Evolutionary conservation across 2,888 invertebrate species (phyloP), one percentile per base, ranked within the genome.

Genomic region (Hirtodrosophila duncani): DNA sequence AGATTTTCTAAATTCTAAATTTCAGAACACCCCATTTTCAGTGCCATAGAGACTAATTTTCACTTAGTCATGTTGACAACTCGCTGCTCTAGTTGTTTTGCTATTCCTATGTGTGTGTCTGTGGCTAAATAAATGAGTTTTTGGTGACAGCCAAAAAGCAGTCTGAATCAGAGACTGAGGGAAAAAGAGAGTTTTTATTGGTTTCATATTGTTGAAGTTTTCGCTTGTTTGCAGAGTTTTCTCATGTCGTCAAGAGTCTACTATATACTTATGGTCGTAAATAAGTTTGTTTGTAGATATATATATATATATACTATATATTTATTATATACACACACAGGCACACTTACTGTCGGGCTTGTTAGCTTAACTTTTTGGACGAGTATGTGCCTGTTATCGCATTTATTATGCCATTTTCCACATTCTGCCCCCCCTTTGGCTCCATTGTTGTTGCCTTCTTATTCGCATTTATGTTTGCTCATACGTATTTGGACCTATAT

Each of bases 391-490:
- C 36, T 38, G 60, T 61, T 74, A 70, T 74, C 66, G 63, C 48
- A 64, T 74, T 70, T 68, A 66, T 74, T 68, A 74, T 60, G 63
- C 58, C 60, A 65, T 56, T 71, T 61, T 49, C 37, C 34, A 16
- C 16, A 18, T 20, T 41, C n/a, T n/a, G n/a, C n/a, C n/a, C n/a
- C n/a, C n/a, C n/a, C n/a, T n/a, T n/a, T n/a, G 48, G 24, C 38
- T 33, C 29, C 51, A 14, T 34, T 51, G 17, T 44, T 13, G 9
- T 26, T 29, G 30, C 14, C 10, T 33, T 37, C 20, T 51, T 52
- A 59, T 63, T 55, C 53, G 51, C 53, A n/a, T n/a, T n/a, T n/a
- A n/a, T n/a, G n/a, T n/a, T n/a, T n/a, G n/a, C n/a, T n/a, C n/a
- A n/a, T n/a, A n/a, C n/a, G n/a, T n/a, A n/a, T n/a, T n/a, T n/a